Base-by-base conservation (phyloP, 2,888 invertebrate genomes). In the Volucella zonaria region DNA sequence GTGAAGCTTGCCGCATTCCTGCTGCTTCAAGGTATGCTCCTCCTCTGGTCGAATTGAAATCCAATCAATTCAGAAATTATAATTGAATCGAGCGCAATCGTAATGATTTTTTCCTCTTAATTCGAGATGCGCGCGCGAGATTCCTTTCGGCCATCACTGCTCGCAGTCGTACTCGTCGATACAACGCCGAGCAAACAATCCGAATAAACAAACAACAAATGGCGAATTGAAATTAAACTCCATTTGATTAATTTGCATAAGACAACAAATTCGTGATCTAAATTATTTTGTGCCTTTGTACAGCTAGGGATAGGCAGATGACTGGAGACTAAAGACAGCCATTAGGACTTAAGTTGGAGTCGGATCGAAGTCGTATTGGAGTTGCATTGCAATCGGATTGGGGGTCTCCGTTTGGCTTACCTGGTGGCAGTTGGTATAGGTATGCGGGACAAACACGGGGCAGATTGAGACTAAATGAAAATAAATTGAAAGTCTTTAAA, bases 221-320 rank as follows among this genome's bases (percentile, higher is more conserved):
- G 76, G 70, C 68, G 49, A 78, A 81, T 86, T 78, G 86, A 86
- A 87, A 87, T 87, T 87, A 86, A 87, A 87, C 88, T 89, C 89
- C 88, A 89, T 91, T 91, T 91, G 91, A 91, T 91, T 91, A 91
- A 91, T 91, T 91, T 91, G 91, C 91, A 91, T 91, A 91, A 90
- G 90, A 91, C 91, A 91, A 90, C 89, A 89, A 91, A 90, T 89
- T 91, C 91, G 91, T 91, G 91, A 91, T 91, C 90, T 89, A 91
- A 91, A 91, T 91, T 91, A 90, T 91, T 90, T 90, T 87, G 87
- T 86, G 87, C 87, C 71, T 83, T 67, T 58, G 67, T 66, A 62
- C 64, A 58, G 70, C 43, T 43, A 14, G 40, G 49, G 61, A 49
- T 18, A 66, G 73, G 73, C 40, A 77, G 87, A 89, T 87, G 87